These are phyloP conservation scores for Atta colombica DNA, from an alignment of 1,140 invertebrate species.

Conservation along the genomic window DNA sequence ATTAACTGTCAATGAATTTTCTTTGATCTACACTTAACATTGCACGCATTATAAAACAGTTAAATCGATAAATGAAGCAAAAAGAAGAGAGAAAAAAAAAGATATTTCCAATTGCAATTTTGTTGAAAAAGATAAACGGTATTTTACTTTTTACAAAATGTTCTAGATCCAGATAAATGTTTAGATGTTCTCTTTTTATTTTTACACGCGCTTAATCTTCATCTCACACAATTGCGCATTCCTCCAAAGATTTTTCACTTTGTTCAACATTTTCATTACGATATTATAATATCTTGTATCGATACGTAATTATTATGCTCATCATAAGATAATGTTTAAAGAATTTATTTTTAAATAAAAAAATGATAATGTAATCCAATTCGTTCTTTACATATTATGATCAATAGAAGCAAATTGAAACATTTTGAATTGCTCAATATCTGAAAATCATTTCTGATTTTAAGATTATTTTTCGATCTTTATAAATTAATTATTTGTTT, in stretches of 20 bases:
- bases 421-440: neutral
- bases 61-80: neutral
- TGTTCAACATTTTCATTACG: neutral
- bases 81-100: neutral
- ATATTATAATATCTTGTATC: neutral
- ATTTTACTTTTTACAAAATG: neutral
- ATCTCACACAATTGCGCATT: neutral
- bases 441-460: neutral
- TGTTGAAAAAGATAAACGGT: neutral
- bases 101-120: neutral
- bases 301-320: neutral
- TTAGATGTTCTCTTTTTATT: neutral
- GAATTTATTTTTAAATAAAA: neutral
- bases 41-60: neutral
- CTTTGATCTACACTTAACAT: neutral
- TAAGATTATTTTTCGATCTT: neutral
- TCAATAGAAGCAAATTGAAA: neutral
- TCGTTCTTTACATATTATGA: neutral
- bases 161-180: constrained; percentile 19
- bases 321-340: neutral
- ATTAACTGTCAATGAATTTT: constrained; percentile 11
- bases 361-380: neutral
- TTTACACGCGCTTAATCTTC: neutral
- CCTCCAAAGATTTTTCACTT: neutral
- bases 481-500: constrained; percentile 9